Base-by-base conservation (phyloP, 2,797 vertebrate species). In the Sternotherus odoratus region DNA sequence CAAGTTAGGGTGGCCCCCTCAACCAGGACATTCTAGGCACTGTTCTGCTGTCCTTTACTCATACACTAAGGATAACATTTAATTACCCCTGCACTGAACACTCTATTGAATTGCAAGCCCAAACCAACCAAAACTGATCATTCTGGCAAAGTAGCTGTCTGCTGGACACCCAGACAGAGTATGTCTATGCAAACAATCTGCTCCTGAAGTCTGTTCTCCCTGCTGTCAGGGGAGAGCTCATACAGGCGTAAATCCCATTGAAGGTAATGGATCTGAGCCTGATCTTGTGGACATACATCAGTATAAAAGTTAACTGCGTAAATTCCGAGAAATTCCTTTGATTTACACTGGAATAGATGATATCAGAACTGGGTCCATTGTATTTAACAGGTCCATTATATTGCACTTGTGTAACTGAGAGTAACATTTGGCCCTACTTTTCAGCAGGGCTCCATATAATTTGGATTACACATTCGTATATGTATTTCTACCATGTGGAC, bases 301-400 rank as follows among this genome's bases (percentile, higher is more conserved):
- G n/a, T n/a, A n/a, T n/a, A n/a, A n/a, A n/a, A n/a, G n/a, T n/a
- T n/a, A 72, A 43, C 23, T 43, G 12, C n/a, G 26, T 72, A 43
- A 72, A 6, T 23, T 72, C 69, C 43, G 69, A 72, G 69, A 72
- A 72, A 26, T 26, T 43, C 36, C 43, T 74, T 74, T 30, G 72
- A 48, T 91, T 53, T 87, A 78, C 48, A 46, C 56, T 85, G n/a
- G 4, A 66, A 66, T 17, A 36, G 85, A 12, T 82, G 77, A 87
- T 69, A 79, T 80, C 75, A 90, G 88, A 92, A 66, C 12, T 63
- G 74, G 30, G 26, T n/a, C 75, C 91, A 90, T 88, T 30, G 51
- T 79, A 87, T 49, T 88, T 48, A 95, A 60, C 21, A 91, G 84
- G 66, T 36, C 4, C 63, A 36, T 66, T 36, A n/a, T 80, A 15